Conservation (phyloP, 2,113 vertebrate species). For the Leptosomus discolor region DNA sequence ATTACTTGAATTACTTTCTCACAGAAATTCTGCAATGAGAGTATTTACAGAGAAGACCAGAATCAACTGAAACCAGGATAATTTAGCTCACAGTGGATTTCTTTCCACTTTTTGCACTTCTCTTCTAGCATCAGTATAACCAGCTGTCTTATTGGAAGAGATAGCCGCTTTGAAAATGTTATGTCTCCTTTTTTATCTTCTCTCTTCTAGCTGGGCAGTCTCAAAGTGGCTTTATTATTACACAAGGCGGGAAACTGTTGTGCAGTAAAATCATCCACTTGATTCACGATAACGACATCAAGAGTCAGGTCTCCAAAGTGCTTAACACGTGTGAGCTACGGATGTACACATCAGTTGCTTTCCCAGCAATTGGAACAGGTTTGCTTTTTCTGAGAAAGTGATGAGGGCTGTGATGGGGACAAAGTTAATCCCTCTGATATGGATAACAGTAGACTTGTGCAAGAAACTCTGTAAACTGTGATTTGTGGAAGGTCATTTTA, state of each 20-base stretch:
- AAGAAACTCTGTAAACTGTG: not conserved
- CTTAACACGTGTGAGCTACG: constrained; percentile 76
- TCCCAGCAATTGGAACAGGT: constrained; percentile 95
- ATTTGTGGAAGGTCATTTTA: not conserved
- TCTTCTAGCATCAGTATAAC: not conserved
- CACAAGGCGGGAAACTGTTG: constrained; percentile 77
- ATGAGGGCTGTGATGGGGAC: not conserved
- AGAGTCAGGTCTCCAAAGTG: constrained; percentile 58
- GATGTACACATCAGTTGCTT: constrained; percentile 77
- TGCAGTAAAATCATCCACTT: constrained; percentile 88
- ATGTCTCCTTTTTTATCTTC: not conserved
- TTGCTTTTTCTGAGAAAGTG: not conserved
- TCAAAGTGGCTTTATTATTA: constrained; percentile 74
- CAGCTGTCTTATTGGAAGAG: not conserved
- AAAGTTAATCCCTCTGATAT: not conserved
- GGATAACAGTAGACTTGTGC: not conserved
- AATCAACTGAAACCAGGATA: not conserved
- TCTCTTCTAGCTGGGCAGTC: constrained; percentile 65
- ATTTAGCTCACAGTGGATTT: not conserved
- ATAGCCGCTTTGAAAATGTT: not conserved
- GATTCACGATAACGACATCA: constrained; percentile 45
- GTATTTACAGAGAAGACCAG: not conserved
- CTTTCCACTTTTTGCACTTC: not conserved
- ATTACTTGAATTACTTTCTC: not conserved
- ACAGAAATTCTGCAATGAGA: not conserved